Conservation (phyloP, 2,113 vertebrate species). For the Nothoprocta pentlandii region DNA sequence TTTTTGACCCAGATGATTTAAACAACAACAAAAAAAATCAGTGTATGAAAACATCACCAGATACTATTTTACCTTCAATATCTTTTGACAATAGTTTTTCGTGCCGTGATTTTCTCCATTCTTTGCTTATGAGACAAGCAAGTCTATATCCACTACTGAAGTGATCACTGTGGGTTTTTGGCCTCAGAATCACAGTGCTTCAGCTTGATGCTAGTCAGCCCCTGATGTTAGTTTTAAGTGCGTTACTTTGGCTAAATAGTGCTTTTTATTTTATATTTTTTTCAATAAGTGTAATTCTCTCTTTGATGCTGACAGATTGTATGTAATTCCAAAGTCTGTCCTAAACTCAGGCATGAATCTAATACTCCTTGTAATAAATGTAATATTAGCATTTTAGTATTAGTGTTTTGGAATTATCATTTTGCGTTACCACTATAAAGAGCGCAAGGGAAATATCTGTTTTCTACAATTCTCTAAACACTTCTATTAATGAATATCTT, state of each 20-base stretch:
- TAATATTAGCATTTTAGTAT: not conserved
- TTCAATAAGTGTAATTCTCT: not conserved
- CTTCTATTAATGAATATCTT: not conserved
- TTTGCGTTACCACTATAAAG: not conserved
- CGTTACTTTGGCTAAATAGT: not conserved
- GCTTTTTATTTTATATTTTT: not conserved
- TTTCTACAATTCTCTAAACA: not conserved
- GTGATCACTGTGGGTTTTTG: not conserved
- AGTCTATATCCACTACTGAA: not conserved
- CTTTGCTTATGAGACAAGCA: not conserved
- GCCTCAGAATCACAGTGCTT: not conserved
- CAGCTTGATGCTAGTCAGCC: not conserved
- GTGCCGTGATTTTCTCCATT: fast-evolving
- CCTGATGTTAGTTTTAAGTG: not conserved
- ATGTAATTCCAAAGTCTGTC: not conserved
- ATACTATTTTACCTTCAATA: not conserved
- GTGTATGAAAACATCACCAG: not conserved
- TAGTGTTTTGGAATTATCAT: not conserved
- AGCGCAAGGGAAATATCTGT: not conserved
- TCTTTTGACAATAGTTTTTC: not conserved
- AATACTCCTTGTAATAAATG: not conserved
- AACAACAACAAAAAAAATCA: not conserved
- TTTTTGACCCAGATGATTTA: not conserved
- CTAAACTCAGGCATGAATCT: not conserved
- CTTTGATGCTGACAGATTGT: not conserved